Evolutionary conservation across 1,140 invertebrate species (phyloP).

Genomic region (Drosophila quadrilineata): DNA sequence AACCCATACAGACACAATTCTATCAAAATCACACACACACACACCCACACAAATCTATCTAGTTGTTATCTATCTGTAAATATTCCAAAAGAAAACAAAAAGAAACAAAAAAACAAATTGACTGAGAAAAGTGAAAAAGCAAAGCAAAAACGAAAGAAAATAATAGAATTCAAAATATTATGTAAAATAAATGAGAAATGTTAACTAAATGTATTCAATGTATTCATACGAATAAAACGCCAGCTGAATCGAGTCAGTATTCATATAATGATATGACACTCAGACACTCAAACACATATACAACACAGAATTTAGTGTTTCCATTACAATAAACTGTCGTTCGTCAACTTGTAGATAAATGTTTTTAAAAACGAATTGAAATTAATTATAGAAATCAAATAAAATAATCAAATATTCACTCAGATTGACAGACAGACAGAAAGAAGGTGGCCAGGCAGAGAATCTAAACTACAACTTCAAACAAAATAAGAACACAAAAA

Average conservation of each 20-base stretch:
- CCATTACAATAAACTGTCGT: conserved; percentile 67
- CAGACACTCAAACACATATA: too few relatives aligned
- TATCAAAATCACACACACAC: conserved; percentile 21
- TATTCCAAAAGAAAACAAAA: conserved; percentile 16
- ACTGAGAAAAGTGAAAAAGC: conserved; percentile 50
- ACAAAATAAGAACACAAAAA: conserved; percentile 38
- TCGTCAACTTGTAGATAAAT: conserved; percentile 74
- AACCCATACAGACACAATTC: conserved; percentile 16
- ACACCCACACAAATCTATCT: conserved; percentile 43
- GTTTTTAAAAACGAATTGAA: conserved; percentile 60
- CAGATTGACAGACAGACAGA: conserved; percentile 5
- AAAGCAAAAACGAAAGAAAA: conserved; percentile 12
- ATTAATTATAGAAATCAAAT: conserved; percentile 60
- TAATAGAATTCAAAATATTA: too few relatives aligned
- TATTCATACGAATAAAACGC: conserved; percentile 40
- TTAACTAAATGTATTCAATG: conserved; percentile 67
- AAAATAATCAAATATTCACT: conserved; percentile 67
- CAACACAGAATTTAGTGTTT: conserved; percentile 61
- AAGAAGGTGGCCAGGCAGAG: conserved; percentile 36
- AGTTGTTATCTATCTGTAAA: conserved; percentile 68
- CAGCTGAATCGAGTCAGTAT: conserved; percentile 60
- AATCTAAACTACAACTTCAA: conserved; percentile 68
- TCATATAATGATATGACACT: conserved; percentile 65
- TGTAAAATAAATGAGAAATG: conserved; percentile 60
- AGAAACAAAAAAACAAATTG: conserved; percentile 30